A percentile compares a stretch with the other conserved stretches of the same genome.
Evolutionary conservation across 2,113 vertebrate species (phyloP).

Genomic region (Varanus salvator): DNA sequence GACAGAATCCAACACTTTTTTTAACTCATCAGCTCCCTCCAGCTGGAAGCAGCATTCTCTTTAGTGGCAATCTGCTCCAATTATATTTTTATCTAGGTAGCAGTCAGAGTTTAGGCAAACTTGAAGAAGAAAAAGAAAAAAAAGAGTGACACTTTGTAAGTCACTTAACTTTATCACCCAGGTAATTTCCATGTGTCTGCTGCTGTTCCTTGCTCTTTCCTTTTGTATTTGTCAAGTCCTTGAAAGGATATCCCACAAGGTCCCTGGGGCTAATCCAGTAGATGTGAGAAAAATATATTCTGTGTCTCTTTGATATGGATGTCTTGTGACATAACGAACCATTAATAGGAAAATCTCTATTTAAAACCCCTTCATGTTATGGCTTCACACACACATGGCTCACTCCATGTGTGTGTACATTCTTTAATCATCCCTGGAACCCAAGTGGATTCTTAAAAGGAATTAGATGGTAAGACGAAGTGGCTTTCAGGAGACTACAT

Average conservation of each 20-base stretch:
- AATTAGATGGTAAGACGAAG: conserved; percentile 38
- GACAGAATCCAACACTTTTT: conserved; percentile 60
- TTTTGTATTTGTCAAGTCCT: conserved; percentile 46
- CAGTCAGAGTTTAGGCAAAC: conserved; percentile 56
- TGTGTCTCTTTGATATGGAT: fast-evolving
- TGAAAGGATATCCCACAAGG: conserved; percentile 45
- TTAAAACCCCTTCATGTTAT: conserved; percentile 22
- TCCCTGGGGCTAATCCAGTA: conserved; percentile 15
- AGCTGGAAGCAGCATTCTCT: conserved; percentile 44
- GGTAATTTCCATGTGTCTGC: conserved; percentile 43
- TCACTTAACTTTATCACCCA: conserved; percentile 52
- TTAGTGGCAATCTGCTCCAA: conserved; percentile 59
- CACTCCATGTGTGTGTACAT: conserved; percentile 46
- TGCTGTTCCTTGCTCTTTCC: neutral
- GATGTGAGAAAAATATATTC: conserved; percentile 38
- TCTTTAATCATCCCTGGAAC: conserved; percentile 46
- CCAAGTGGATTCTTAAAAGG: conserved; percentile 34
- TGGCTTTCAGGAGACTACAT: conserved; percentile 13
- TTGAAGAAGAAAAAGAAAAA: conserved; percentile 25
- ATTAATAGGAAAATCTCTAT: conserved; percentile 52
- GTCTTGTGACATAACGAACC: conserved; percentile 15
- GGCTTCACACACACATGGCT: neutral
- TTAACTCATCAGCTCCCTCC: conserved; percentile 61
- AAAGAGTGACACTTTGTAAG: conserved; percentile 50
- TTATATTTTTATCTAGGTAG: conserved; percentile 64